A percentile compares a stretch with the other conserved stretches of the same genome.
These are phyloP conservation scores for Patagioenas fasciata DNA, from an alignment of 2,113 vertebrate genomes.

Conservation along the genomic window DNA sequence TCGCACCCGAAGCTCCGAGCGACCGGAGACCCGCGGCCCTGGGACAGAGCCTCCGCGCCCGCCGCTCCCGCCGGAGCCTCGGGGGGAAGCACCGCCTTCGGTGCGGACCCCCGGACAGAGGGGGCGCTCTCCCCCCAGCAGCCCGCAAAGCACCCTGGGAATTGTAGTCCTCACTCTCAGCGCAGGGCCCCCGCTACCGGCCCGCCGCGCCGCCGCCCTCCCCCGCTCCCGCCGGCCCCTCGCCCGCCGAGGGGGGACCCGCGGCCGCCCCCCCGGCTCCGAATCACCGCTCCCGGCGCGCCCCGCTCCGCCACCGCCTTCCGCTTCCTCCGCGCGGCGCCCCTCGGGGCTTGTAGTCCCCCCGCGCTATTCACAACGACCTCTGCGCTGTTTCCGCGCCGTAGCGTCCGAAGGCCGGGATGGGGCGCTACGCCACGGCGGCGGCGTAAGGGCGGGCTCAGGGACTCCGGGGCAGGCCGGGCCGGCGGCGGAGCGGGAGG, in stretches of 20 bases:
- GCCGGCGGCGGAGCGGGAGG: background rate
- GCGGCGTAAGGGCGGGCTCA: conserved; percentile 40
- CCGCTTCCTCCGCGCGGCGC: background rate
- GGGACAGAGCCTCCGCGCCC: background rate
- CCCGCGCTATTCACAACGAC: conserved; percentile 28
- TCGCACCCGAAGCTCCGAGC: too few relatives aligned
- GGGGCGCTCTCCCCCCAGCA: background rate
- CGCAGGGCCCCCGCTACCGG: too few relatives aligned
- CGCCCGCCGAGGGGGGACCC: too few relatives aligned
- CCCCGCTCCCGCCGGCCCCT: too few relatives aligned
- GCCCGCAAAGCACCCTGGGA: background rate
- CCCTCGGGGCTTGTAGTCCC: conserved; percentile 63
- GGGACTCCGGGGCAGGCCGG: background rate
- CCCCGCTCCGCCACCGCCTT: background rate
- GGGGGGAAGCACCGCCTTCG: background rate
- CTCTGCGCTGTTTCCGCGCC: conserved; percentile 48
- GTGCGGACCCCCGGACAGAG: background rate
- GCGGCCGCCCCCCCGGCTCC: background rate
- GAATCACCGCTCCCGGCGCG: conserved; percentile 11
- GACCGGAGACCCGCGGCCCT: background rate
- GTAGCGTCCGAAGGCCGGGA: conserved; percentile 1
- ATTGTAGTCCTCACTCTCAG: background rate
- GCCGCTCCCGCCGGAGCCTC: background rate
- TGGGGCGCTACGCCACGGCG: conserved; percentile 54
- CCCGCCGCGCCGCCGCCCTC: background rate